These are phyloP conservation scores for Metacarcinus magister DNA, from an alignment of 2,888 invertebrate genomes.

Conservation along the genomic window DNA sequence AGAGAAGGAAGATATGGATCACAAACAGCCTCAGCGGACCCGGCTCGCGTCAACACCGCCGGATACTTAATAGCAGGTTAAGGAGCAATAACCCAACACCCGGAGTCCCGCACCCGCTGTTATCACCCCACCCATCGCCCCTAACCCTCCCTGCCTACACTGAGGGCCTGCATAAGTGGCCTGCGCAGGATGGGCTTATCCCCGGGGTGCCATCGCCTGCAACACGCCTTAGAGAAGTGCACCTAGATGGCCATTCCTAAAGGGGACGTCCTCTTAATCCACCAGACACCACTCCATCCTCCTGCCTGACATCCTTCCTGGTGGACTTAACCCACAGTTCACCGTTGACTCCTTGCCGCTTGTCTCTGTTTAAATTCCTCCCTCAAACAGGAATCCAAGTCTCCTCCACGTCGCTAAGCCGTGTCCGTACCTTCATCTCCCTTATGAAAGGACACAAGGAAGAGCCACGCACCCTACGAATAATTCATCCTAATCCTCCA, in stretches of 20 bases:
- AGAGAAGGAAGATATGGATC: neutral
- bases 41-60: neutral
- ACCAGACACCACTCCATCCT: no score
- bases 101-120: neutral
- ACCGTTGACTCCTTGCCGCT: no score
- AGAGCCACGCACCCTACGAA: no score
- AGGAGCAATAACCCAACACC: conserved; percentile 36
- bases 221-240: neutral
- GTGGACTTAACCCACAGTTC: no score
- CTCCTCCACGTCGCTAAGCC: no score
- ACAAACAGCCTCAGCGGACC: neutral
- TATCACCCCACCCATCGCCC: neutral
- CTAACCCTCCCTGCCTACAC: neutral
- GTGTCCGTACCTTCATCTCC: no score
- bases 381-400: no score
- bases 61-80: neutral
- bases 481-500: no score
- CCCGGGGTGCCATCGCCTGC: neutral
- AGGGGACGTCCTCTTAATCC: neutral
- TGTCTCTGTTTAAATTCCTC: no score
- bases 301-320: no score
- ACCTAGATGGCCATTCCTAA: neutral
- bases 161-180: neutral
- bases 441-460: no score
- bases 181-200: neutral